Conservation (phyloP, 1,140 invertebrate genomes). For the Nasonia vitripennis region DNA sequence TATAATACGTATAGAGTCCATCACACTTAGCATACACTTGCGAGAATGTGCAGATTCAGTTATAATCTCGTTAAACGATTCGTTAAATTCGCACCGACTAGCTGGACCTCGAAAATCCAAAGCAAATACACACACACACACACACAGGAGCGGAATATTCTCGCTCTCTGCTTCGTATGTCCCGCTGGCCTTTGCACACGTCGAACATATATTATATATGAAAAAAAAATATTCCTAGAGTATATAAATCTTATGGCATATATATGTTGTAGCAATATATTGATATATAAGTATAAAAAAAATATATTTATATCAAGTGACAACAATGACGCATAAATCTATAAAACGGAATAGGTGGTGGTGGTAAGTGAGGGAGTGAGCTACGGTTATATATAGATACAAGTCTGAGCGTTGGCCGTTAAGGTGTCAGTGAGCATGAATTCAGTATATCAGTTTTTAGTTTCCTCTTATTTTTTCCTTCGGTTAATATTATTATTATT, state of each 20-base stretch:
- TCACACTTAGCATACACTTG: constrained; percentile 28
- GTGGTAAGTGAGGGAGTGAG: constrained; percentile 56
- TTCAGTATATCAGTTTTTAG: constrained; percentile 53
- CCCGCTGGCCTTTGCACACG: constrained; percentile 28
- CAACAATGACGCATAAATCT: constrained; percentile 42
- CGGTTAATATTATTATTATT: neutral
- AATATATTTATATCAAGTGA: constrained; percentile 36
- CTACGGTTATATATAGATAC: constrained; percentile 53
- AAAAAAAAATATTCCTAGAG: neutral
- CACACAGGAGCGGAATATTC: neutral
- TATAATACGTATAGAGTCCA: neutral
- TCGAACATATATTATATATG: neutral
- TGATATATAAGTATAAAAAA: constrained; percentile 19
- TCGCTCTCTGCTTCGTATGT: neutral
- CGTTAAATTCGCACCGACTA: neutral
- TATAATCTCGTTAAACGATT: neutral
- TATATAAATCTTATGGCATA: neutral
- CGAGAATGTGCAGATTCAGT: constrained; percentile 1
- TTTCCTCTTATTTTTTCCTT: neutral
- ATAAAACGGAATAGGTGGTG: constrained; percentile 29
- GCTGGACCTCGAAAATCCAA: neutral
- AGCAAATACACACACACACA: neutral
- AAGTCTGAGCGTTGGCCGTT: constrained; percentile 62
- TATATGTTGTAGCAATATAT: constrained; percentile 32
- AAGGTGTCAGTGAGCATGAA: constrained; percentile 67